These are phyloP conservation scores for Oreortyx pictus DNA, from an alignment of 2,797 vertebrate genomes.

Conservation along the genomic window DNA sequence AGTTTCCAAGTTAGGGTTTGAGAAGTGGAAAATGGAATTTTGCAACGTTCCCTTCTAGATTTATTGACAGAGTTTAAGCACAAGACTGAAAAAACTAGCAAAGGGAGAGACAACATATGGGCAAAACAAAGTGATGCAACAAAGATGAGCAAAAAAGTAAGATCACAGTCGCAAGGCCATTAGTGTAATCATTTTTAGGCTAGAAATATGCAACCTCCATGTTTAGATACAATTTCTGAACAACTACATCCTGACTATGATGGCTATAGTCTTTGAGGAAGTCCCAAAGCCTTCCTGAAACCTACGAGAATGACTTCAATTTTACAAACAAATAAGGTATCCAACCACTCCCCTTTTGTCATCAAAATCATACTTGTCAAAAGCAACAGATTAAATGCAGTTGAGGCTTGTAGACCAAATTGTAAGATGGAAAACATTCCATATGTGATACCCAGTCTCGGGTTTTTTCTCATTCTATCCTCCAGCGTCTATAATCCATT, in stretches of 20 bases:
- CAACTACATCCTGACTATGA: not conserved
- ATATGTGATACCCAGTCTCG: not conserved
- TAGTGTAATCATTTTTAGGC: not conserved
- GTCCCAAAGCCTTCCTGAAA: not conserved
- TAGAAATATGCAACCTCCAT: not conserved
- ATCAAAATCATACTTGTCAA: not conserved
- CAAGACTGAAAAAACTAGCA: not conserved
- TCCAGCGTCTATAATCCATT: not conserved
- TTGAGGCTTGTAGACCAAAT: not conserved
- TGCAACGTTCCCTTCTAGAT: not conserved
- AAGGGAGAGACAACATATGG: not conserved
- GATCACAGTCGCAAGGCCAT: not conserved
- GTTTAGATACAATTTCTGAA: not conserved
- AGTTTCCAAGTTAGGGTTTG: not conserved
- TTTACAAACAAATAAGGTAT: not conserved
- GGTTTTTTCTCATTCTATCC: slow-evolving; percentile 3
- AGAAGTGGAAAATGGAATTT: not conserved
- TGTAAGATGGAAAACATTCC: not conserved
- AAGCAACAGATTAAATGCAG: not conserved
- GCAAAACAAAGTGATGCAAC: not conserved
- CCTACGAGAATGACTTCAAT: not conserved
- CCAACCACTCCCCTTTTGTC: not conserved
- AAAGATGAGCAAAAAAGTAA: not conserved
- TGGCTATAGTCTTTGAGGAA: not conserved
- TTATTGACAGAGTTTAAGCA: not conserved